Percentiles rank a stretch among this genome's conserved stretches.
Conservation (phyloP, 2,888 invertebrate species). For the Dicycla oo region DNA sequence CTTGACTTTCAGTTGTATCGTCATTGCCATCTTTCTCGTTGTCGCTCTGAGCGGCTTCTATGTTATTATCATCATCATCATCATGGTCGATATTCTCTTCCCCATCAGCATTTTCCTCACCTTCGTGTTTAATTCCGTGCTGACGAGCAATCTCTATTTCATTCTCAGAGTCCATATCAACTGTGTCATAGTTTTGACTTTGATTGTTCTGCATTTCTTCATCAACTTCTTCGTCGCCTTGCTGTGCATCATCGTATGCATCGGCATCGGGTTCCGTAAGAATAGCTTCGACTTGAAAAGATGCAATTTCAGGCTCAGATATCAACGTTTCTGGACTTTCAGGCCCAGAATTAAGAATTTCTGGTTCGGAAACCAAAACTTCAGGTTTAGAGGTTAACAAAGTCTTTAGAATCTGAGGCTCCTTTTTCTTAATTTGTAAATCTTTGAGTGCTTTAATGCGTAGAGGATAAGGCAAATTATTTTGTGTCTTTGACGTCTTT, state of each 20-base stretch:
- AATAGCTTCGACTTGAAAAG: conserved; percentile 88
- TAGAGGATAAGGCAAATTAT: conserved; percentile 86
- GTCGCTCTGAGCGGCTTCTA: conserved; percentile 74
- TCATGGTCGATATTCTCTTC: conserved; percentile 66
- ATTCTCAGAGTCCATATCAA: conserved; percentile 88
- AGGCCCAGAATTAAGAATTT: conserved; percentile 87
- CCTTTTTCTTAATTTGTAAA: conserved; percentile 87
- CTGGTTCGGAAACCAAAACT: conserved; percentile 86
- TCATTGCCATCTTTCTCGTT: conserved; percentile 73
- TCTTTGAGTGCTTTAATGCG: conserved; percentile 89
- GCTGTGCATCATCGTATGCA: conserved; percentile 78
- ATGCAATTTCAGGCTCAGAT: conserved; percentile 88
- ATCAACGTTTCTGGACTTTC: conserved; percentile 89
- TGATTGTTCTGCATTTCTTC: conserved; percentile 77
- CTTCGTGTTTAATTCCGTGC: conserved; percentile 73
- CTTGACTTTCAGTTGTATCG: conserved; percentile 73
- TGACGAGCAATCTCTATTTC: conserved; percentile 88
- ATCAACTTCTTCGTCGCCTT: conserved; percentile 75
- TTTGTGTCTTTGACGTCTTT: conserved; percentile 79
- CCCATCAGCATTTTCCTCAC: conserved; percentile 68
- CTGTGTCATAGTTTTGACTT: conserved; percentile 84
- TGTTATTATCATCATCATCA: conserved; percentile 67
- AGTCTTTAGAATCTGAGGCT: conserved; percentile 89
- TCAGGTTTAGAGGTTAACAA: conserved; percentile 87
- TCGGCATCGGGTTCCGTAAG: conserved; percentile 87